phyloP scores from a whole-genome alignment of 2,113 vertebrate species.

The Clarias magur region DNA sequence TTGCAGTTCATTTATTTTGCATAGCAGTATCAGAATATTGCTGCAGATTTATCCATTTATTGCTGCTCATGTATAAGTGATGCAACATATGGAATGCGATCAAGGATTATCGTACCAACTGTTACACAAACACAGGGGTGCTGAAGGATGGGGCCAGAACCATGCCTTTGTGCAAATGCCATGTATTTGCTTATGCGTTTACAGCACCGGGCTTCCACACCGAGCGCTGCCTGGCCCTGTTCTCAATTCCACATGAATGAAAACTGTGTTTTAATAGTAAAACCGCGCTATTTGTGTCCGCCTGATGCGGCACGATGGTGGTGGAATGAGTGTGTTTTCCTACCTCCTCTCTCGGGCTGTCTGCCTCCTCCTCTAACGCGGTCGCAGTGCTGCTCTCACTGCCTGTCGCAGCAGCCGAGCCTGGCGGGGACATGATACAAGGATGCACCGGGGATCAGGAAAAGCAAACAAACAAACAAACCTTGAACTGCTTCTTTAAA shows the following conservation, averaged over 20 bases:
- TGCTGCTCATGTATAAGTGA: background rate
- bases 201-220: background rate
- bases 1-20: background rate
- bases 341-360: slow-evolving; percentile 75
- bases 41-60: background rate
- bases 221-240: background rate
- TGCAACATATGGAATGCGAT: background rate
- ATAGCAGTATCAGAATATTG: background rate
- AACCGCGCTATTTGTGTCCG: background rate
- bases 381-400: slow-evolving; percentile 71
- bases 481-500: slow-evolving; percentile 4
- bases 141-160: background rate
- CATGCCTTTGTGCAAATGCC: background rate
- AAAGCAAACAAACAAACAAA: background rate
- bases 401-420: slow-evolving; percentile 72
- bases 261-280: background rate
- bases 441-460: slow-evolving; percentile 56
- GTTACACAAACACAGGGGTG: background rate
- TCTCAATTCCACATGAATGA: background rate
- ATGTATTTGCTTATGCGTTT: background rate
- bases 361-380: slow-evolving; percentile 69
- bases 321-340: background rate
- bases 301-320: background rate
- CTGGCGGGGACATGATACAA: slow-evolving; percentile 71
- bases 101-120: background rate